A percentile compares a stretch with the other conserved stretches of the same genome.
Evolutionary conservation across 2,888 invertebrate genomes (phyloP).

Genomic region (Arrhopalites spinosus): DNA sequence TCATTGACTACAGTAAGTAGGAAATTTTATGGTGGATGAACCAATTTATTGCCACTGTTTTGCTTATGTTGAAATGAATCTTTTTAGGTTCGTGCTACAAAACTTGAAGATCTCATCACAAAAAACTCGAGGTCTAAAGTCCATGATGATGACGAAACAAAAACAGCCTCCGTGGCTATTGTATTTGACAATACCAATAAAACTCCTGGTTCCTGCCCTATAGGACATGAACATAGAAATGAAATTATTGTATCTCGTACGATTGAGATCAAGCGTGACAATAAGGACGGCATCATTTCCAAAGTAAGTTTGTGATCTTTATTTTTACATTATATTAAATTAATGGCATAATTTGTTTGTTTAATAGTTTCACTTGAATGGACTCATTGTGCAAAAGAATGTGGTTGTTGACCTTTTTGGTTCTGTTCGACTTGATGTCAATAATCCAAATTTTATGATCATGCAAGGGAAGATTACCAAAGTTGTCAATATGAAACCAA

Average conservation of each 20-base stretch:
- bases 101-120: slow-evolving; percentile 91
- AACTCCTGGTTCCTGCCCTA: slow-evolving; percentile 70
- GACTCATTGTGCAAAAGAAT: slow-evolving; percentile 68
- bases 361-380: slow-evolving; percentile 49
- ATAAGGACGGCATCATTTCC: slow-evolving; percentile 18
- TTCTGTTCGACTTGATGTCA: slow-evolving; percentile 95
- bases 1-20: slow-evolving; percentile 82
- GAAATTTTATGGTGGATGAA: neutral
- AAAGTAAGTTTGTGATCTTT: slow-evolving; percentile 14
- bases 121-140: slow-evolving; percentile 96
- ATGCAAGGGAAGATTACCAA: slow-evolving; percentile 99
- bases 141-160: slow-evolving; percentile 68
- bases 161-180: slow-evolving; percentile 93
- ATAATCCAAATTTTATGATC: slow-evolving; percentile 98
- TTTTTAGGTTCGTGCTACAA: slow-evolving; percentile 83
- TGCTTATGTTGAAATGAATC: slow-evolving; percentile 40
- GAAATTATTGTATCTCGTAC: slow-evolving; percentile 90
- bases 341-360: neutral
- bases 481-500: slow-evolving; percentile 97
- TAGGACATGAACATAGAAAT: slow-evolving; percentile 86
- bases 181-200: slow-evolving; percentile 90
- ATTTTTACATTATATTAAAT: neutral
- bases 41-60: neutral
- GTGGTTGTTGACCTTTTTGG: slow-evolving; percentile 93
- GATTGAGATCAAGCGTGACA: slow-evolving; percentile 37